A percentile compares a stretch with the other conserved stretches of the same genome.
Evolutionary conservation across 2,888 invertebrate genomes (phyloP).

Genomic region (Stenodema calcarata): DNA sequence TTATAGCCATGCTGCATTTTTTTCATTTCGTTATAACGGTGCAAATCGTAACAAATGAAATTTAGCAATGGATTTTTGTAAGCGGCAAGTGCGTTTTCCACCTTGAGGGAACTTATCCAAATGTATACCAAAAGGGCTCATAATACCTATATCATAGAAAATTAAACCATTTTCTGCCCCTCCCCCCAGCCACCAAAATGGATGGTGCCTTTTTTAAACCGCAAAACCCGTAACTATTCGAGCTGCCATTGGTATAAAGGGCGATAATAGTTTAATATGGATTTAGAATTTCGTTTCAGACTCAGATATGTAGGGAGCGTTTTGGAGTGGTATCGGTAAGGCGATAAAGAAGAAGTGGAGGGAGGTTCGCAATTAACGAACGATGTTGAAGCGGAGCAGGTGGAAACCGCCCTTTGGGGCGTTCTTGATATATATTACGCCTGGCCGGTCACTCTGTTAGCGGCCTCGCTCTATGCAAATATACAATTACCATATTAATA

Average conservation of each 20-base stretch:
- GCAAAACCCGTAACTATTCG: too few relatives aligned
- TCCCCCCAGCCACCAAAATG: too few relatives aligned
- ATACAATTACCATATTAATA: conserved; percentile 50
- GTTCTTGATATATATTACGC: conserved; percentile 49
- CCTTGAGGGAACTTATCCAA: too few relatives aligned
- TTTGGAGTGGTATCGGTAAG: neutral
- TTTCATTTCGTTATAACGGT: too few relatives aligned
- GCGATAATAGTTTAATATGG: conserved; percentile 20
- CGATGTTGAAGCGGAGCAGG: conserved; percentile 47
- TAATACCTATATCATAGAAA: too few relatives aligned
- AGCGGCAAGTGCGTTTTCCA: too few relatives aligned
- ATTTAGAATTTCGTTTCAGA: conserved; percentile 41
- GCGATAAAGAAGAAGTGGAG: neutral
- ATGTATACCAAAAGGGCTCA: too few relatives aligned
- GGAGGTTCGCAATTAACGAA: conserved; percentile 43
- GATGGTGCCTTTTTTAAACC: too few relatives aligned
- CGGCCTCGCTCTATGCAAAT: conserved; percentile 46
- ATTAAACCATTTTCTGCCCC: too few relatives aligned
- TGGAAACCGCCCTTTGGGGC: conserved; percentile 39
- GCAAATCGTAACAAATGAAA: too few relatives aligned
- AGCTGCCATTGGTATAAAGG: neutral
- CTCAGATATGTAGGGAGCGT: conserved; percentile 19
- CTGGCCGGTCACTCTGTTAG: conserved; percentile 50
- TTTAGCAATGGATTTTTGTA: too few relatives aligned
- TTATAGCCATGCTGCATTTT: too few relatives aligned